phyloP scores from a whole-genome alignment of 2,888 invertebrate species.

The Protodeltote pygarga region DNA sequence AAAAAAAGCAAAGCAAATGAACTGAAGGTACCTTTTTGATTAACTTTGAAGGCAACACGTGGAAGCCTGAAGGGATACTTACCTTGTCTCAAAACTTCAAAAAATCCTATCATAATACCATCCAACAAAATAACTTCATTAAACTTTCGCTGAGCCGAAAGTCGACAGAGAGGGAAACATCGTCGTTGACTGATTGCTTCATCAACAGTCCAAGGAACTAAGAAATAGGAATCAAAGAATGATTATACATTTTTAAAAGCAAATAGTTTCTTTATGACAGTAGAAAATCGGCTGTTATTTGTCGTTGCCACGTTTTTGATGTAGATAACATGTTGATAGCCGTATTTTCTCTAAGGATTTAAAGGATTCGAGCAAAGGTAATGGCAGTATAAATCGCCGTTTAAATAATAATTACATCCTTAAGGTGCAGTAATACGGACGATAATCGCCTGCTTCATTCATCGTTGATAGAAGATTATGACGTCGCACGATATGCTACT shows the following conservation, averaged over 20 bases:
- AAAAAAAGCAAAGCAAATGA: slow-evolving; percentile 2
- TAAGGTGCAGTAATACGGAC: too few species aligned
- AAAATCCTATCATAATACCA: slow-evolving; percentile 16
- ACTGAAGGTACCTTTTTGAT: slow-evolving; percentile 1
- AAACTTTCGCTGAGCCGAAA: slow-evolving; percentile 41
- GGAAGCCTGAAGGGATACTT: slow-evolving; percentile 15
- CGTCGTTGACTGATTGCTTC: slow-evolving; percentile 44
- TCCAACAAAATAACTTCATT: slow-evolving; percentile 43
- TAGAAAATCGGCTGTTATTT: slow-evolving; percentile 5
- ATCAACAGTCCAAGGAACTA: slow-evolving; percentile 32
- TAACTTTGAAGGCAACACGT: slow-evolving; percentile 5
- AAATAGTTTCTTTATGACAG: slow-evolving; percentile 21
- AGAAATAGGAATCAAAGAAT: slow-evolving; percentile 30
- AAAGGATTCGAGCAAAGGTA: neutral
- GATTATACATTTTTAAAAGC: slow-evolving; percentile 30
- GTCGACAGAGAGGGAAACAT: slow-evolving; percentile 28
- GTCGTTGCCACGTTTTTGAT: too few species aligned
- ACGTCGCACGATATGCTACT: too few species aligned
- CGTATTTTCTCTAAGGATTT: neutral
- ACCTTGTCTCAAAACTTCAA: slow-evolving; percentile 16
- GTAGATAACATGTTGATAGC: too few species aligned
- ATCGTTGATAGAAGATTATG: too few species aligned
- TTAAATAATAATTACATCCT: too few species aligned
- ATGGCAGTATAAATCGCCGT: too few species aligned
- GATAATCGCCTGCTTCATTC: too few species aligned